Percentiles rank a stretch among this genome's conserved stretches.
phyloP scores from a whole-genome alignment of 2,113 vertebrate species.

The Laticauda colubrina region DNA sequence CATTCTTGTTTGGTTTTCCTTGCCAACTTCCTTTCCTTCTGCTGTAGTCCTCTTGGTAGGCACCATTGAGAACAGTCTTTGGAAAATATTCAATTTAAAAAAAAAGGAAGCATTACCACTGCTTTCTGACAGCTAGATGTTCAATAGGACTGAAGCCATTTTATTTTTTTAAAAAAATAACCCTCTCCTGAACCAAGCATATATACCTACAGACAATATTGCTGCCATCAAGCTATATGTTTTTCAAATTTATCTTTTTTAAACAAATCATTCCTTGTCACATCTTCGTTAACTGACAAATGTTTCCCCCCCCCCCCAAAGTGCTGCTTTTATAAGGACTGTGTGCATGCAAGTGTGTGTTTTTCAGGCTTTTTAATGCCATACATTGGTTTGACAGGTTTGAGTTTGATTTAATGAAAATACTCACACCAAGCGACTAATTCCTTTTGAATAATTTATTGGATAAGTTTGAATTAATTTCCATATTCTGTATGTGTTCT shows the following conservation, averaged over 20 bases:
- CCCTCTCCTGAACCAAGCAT: not conserved
- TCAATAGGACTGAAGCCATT: not conserved
- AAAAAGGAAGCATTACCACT: not conserved
- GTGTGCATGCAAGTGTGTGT: not conserved
- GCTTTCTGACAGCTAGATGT: not conserved
- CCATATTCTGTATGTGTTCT: constrained; percentile 31
- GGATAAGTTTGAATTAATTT: constrained; percentile 47
- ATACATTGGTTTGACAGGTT: constrained; percentile 9
- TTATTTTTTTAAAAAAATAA: no score
- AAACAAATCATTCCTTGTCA: not conserved
- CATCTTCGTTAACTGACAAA: not conserved
- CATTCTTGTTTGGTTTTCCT: not conserved
- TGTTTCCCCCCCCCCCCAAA: not conserved
- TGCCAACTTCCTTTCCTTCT: not conserved
- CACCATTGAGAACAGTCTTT: not conserved
- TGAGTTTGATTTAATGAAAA: constrained; percentile 40
- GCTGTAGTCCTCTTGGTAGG: not conserved
- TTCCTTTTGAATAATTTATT: constrained; percentile 52
- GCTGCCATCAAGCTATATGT: not conserved
- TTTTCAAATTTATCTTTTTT: not conserved
- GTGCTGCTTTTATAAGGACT: constrained; percentile 9
- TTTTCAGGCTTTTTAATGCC: not conserved
- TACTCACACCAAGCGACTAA: constrained; percentile 40
- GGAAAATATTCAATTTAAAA: not conserved
- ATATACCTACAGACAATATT: not conserved